These are phyloP conservation scores for Synanthedon vespiformis DNA, from an alignment of 2,888 invertebrate genomes.

Conservation along the genomic window DNA sequence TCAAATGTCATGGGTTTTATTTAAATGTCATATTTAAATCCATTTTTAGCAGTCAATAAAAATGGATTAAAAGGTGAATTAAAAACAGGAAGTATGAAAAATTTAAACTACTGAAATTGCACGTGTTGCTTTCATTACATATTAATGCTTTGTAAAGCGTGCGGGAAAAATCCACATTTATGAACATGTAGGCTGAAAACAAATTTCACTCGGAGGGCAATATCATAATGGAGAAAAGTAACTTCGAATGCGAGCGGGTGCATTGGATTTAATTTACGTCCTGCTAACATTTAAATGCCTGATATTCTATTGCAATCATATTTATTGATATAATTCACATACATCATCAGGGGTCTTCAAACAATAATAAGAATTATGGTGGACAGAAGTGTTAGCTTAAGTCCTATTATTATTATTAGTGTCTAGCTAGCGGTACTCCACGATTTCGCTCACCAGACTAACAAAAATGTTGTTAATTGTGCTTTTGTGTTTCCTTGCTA, in stretches of 20 bases:
- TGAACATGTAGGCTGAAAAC: constrained; percentile 40
- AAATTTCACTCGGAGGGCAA: constrained; percentile 61
- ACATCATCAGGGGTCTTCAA: no score
- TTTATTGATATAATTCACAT: no score
- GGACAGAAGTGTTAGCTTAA: no score
- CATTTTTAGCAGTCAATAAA: not conserved
- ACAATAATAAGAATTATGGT: no score
- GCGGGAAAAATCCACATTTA: constrained; percentile 39
- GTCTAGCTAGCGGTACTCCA: no score
- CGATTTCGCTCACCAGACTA: no score
- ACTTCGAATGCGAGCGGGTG: constrained; percentile 40
- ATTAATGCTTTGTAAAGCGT: constrained; percentile 33
- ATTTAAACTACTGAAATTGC: constrained; percentile 8
- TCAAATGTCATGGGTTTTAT: no score
- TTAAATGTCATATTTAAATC: no score
- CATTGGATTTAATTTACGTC: constrained; percentile 39
- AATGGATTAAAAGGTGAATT: not conserved
- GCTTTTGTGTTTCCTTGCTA: no score
- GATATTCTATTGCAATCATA: constrained; percentile 25
- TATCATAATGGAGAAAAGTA: constrained; percentile 62
- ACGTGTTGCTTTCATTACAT: constrained; percentile 21
- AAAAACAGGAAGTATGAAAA: not conserved
- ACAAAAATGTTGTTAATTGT: no score
- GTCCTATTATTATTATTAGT: no score
- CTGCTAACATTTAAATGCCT: constrained; percentile 36